Conservation (phyloP, 2,113 vertebrate species). For the Vicugna pacos region DNA sequence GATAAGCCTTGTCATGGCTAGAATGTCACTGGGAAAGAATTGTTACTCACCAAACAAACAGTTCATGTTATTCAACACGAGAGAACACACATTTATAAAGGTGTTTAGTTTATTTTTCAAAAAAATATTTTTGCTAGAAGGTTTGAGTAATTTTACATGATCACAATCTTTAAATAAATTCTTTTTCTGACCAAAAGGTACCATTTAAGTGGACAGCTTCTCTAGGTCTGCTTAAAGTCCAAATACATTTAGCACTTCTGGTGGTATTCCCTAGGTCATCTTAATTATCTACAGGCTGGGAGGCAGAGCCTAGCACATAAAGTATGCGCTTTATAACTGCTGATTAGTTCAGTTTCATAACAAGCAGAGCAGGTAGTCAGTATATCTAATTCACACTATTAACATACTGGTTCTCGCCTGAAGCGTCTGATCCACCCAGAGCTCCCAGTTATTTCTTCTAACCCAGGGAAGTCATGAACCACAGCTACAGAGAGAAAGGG, state of each 20-base stretch:
- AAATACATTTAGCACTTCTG: slow-evolving; percentile 59
- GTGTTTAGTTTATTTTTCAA: slow-evolving; percentile 85
- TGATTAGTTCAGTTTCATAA: slow-evolving; percentile 57
- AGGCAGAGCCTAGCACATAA: slow-evolving; percentile 61
- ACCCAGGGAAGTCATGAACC: slow-evolving; percentile 37
- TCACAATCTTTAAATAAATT: slow-evolving; percentile 76
- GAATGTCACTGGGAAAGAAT: not conserved
- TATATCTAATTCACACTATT: slow-evolving; percentile 37
- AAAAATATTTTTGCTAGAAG: slow-evolving; percentile 83
- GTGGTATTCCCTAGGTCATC: slow-evolving; percentile 49
- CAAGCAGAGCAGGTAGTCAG: slow-evolving; percentile 57
- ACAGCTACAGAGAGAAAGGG: slow-evolving; percentile 19
- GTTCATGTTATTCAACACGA: slow-evolving; percentile 40
- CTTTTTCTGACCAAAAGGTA: slow-evolving; percentile 73
- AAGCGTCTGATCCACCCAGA: slow-evolving; percentile 25
- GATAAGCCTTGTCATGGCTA: not conserved
- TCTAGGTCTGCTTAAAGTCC: slow-evolving; percentile 68
- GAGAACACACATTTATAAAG: slow-evolving; percentile 81
- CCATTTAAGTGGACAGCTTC: slow-evolving; percentile 69
- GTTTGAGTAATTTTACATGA: slow-evolving; percentile 80
- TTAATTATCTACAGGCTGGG: slow-evolving; percentile 54
- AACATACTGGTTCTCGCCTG: slow-evolving; percentile 28
- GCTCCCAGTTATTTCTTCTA: not conserved
- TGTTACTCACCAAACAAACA: not conserved
- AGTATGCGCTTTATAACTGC: slow-evolving; percentile 47